These are phyloP conservation scores for Chironex yamaguchii DNA, from an alignment of 30 jellyfish, hydroid and myxozoan genomes.

Conservation along the genomic window DNA sequence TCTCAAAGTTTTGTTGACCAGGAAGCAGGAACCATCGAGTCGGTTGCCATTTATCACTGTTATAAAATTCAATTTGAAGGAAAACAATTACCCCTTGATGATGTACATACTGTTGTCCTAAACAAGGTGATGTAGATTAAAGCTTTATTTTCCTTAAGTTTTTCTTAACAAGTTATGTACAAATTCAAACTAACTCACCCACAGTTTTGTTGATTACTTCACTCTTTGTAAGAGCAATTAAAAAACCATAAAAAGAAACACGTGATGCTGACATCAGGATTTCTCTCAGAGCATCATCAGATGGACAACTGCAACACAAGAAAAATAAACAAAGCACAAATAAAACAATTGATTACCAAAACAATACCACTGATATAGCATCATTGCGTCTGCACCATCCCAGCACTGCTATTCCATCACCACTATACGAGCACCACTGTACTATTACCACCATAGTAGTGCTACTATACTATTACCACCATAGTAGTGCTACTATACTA, in stretches of 20 bases:
- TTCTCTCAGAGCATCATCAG: slow-evolving; percentile 59
- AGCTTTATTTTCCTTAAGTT: neutral
- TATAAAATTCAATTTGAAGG: too few species aligned
- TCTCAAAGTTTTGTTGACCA: too few species aligned
- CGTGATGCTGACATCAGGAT: slow-evolving; percentile 48
- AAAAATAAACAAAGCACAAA: neutral
- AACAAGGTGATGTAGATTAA: neutral
- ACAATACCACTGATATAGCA: neutral
- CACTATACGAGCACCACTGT: too few species aligned
- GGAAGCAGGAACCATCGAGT: too few species aligned
- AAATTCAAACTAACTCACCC: too few species aligned
- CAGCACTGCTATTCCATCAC: too few species aligned
- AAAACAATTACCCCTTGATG: neutral
- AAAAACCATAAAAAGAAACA: slow-evolving; percentile 78
- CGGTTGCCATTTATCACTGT: too few species aligned
- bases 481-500: too few species aligned
- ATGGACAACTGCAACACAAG: slow-evolving; percentile 74
- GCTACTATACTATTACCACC: too few species aligned
- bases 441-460: too few species aligned
- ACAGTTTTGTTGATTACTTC: slow-evolving; percentile 59
- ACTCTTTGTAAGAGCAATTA: slow-evolving; percentile 76
- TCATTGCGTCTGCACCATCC: neutral
- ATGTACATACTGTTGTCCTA: neutral
- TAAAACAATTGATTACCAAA: too few species aligned
- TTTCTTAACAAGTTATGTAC: too few species aligned